Evolutionary conservation across 2,797 vertebrate genomes (phyloP).

Genomic region (Microtus californicus): DNA sequence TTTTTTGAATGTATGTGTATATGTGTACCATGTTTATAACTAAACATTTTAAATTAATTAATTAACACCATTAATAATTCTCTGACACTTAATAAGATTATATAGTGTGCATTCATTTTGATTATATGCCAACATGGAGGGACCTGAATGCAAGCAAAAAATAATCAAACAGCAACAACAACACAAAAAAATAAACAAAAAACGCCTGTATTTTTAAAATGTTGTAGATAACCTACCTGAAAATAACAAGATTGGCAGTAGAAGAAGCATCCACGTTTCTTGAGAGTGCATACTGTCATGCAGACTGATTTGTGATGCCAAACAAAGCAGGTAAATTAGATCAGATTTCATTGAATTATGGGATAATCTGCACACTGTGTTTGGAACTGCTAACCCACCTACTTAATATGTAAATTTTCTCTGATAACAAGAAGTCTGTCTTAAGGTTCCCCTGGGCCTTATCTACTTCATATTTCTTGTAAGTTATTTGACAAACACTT

Average conservation of each 20-base stretch:
- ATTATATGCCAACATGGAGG: background rate
- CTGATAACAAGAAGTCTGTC: background rate
- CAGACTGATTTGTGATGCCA: background rate
- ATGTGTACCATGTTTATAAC: background rate
- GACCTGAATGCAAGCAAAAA: background rate
- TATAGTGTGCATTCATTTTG: background rate
- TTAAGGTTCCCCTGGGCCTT: background rate
- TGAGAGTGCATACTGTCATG: no score
- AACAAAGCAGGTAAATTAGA: background rate
- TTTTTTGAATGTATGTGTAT: background rate
- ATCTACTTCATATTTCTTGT: background rate
- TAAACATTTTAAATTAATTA: background rate
- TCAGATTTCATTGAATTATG: background rate
- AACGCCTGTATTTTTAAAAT: background rate
- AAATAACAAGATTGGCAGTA: background rate
- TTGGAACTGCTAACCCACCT: background rate
- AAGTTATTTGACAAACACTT: background rate
- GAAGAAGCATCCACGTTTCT: fast-evolving
- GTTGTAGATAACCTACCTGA: no score
- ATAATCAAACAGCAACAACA: no score
- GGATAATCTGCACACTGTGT: background rate
- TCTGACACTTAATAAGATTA: background rate
- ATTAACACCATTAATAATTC: background rate
- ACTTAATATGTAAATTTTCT: background rate
- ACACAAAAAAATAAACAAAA: no score